These are phyloP conservation scores for Hedya salicella DNA, from an alignment of 2,888 invertebrate genomes.

Conservation along the genomic window DNA sequence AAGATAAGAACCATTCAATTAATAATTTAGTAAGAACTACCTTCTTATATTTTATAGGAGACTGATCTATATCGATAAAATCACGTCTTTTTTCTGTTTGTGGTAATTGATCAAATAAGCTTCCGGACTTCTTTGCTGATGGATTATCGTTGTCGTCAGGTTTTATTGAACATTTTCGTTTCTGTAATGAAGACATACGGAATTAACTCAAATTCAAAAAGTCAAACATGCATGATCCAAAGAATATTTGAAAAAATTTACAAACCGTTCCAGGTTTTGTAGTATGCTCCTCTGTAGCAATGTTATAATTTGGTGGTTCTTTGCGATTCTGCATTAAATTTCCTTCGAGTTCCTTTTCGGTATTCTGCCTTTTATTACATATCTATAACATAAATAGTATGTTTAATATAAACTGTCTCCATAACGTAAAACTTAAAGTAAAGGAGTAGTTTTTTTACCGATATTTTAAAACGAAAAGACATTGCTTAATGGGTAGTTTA, in stretches of 20 bases:
- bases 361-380: slow-evolving; percentile 1
- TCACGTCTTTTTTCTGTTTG: background rate
- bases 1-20: too few relatives aligned
- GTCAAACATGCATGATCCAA: too few relatives aligned
- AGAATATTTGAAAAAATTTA: background rate
- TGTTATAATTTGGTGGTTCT: background rate
- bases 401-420: too few relatives aligned
- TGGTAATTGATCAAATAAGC: background rate
- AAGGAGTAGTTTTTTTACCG: background rate
- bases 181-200: slow-evolving; percentile 12
- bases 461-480: background rate
- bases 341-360: background rate
- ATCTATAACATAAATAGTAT: background rate
- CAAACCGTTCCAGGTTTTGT: slow-evolving; percentile 49
- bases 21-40: background rate
- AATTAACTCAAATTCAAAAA: too few relatives aligned
- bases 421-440: background rate
- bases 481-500: slow-evolving; percentile 13
- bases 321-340: background rate
- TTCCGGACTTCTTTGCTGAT: slow-evolving; percentile 1
- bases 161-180: slow-evolving; percentile 11
- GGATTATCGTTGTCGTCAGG: background rate
- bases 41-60: background rate
- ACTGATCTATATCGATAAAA: slow-evolving; percentile 1
- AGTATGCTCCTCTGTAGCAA: slow-evolving; percentile 53